Evolutionary conservation across 2,888 invertebrate species (phyloP).

Genomic region (Sepiola atlantica): DNA sequence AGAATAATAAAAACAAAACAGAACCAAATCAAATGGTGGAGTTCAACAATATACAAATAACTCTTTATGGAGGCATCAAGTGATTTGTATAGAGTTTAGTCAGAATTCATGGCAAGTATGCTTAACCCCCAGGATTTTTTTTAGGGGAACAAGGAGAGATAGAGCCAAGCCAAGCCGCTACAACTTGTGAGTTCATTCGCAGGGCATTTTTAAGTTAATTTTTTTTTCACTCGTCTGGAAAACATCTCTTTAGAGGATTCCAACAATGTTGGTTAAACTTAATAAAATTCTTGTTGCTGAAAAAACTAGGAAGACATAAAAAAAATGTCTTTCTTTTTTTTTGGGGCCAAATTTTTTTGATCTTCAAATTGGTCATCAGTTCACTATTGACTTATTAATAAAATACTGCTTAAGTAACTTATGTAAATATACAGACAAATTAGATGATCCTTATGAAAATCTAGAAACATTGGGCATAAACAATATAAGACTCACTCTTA

Average conservation of each 20-base stretch:
- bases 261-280: neutral
- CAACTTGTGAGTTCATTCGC: neutral
- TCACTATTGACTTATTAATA: neutral
- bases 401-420: neutral
- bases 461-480: neutral
- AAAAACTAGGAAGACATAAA: neutral
- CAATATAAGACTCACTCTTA: neutral
- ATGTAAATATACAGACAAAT: neutral
- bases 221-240: neutral
- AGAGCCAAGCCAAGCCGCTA: constrained; percentile 14
- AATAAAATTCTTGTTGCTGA: neutral
- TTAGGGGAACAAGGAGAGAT: neutral
- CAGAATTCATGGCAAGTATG: neutral
- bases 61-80: neutral
- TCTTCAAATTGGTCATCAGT: neutral
- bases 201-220: neutral
- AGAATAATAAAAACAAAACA: neutral
- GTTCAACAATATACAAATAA: neutral
- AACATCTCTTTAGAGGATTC: neutral
- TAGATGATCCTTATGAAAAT: neutral
- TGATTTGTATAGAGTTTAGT: neutral
- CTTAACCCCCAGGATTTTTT: neutral
- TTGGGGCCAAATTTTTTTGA: neutral
- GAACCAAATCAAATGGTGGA: constrained; percentile 20
- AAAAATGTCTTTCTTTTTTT: neutral